A percentile compares a stretch with the other conserved stretches of the same genome.
Conservation (phyloP, 2,888 invertebrate species). For the Nemurella pictetii region DNA sequence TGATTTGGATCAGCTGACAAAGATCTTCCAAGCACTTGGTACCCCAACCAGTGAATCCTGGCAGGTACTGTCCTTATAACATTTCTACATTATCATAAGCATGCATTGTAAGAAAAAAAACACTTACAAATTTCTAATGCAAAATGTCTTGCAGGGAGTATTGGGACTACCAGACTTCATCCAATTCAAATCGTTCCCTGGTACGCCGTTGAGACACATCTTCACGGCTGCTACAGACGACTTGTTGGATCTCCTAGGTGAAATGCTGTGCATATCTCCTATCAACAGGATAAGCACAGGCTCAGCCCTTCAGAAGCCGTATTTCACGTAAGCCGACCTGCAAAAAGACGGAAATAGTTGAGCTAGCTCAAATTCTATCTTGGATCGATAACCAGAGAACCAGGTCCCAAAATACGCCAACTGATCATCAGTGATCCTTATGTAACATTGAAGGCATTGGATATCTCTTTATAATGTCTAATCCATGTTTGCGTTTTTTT, state of each 20-base stretch:
- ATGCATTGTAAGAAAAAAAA: no score
- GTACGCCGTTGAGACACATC: constrained; percentile 85
- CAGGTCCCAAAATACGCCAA: no score
- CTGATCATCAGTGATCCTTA: no score
- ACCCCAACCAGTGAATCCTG: constrained; percentile 91
- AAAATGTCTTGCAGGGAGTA: constrained; percentile 58
- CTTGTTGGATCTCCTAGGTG: constrained; percentile 77
- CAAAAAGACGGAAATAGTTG: background rate
- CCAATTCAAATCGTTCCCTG: constrained; percentile 83
- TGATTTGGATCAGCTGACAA: constrained; percentile 93
- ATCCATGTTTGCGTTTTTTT: constrained; percentile 45
- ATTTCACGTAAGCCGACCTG: constrained; percentile 65
- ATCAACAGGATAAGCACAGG: constrained; percentile 78
- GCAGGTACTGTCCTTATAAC: constrained; percentile 64
- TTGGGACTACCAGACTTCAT: constrained; percentile 86
- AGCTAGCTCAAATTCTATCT: no score
- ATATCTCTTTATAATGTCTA: background rate
- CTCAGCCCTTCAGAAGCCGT: constrained; percentile 84
- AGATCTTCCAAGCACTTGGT: constrained; percentile 91
- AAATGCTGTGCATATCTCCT: constrained; percentile 81
- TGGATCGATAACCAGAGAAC: no score
- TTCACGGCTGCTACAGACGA: constrained; percentile 96
- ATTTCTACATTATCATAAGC: no score
- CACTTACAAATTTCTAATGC: no score
- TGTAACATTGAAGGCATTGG: no score